phyloP scores from a whole-genome alignment of 1,140 invertebrate species.

The Lordiphosa mommai region DNA sequence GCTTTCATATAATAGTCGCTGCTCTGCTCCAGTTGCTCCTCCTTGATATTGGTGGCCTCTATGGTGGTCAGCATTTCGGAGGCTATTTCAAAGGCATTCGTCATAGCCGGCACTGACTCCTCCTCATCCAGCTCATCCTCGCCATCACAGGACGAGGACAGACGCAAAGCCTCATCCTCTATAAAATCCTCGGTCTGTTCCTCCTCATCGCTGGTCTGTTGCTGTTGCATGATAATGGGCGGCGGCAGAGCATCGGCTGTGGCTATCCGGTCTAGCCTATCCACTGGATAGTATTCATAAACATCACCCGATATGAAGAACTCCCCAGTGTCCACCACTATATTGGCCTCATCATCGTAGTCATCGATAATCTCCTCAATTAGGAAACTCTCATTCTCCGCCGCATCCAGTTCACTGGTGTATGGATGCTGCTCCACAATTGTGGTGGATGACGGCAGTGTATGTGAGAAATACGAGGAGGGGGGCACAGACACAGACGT shows the following conservation, averaged over 20 bases:
- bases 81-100: conserved; percentile 59
- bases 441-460: conserved; percentile 27
- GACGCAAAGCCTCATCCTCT: conserved; percentile 40
- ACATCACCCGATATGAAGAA: conserved; percentile 65
- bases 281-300: conserved; percentile 63
- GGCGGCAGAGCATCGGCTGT: conserved; percentile 64
- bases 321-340: conserved; percentile 63
- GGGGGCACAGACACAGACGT: conserved; percentile 19
- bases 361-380: conserved; percentile 71
- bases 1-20: conserved; percentile 64
- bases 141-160: conserved; percentile 39
- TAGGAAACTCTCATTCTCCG: conserved; percentile 60
- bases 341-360: conserved; percentile 63
- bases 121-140: conserved; percentile 42
- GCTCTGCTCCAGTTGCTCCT: conserved; percentile 51
- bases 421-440: conserved; percentile 63
- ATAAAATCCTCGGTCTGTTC: conserved; percentile 34
- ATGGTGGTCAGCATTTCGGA: conserved; percentile 64
- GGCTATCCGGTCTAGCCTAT: conserved; percentile 56
- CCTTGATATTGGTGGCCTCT: conserved; percentile 58
- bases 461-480: conserved; percentile 58
- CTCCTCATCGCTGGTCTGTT: conserved; percentile 48
- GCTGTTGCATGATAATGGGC: conserved; percentile 68
- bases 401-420: conserved; percentile 46
- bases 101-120: conserved; percentile 18